A percentile compares a stretch with the other conserved stretches of the same genome.
Evolutionary conservation across 2,797 vertebrate genomes (phyloP).

Genomic region (Corythornis leucogaster): DNA sequence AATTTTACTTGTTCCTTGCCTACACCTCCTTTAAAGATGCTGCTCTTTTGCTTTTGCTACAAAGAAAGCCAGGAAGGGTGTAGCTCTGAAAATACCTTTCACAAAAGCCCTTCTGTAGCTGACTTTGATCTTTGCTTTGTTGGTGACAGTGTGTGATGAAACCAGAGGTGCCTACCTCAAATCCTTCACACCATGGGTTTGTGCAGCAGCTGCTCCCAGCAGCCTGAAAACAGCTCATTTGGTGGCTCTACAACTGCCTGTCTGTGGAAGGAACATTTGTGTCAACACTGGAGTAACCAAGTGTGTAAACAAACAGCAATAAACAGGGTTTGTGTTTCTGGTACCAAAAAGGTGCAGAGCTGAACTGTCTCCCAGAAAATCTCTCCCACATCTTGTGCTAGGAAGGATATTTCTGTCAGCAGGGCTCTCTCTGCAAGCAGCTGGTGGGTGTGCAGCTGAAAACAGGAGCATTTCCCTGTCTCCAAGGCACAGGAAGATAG

Average conservation of each 20-base stretch:
- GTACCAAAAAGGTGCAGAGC: not conserved
- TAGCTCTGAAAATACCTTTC: not conserved
- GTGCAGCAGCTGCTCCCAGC: not conserved
- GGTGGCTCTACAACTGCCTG: slow-evolving; percentile 1
- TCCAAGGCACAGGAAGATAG: not conserved
- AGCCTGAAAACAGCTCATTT: not conserved
- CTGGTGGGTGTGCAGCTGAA: slow-evolving; percentile 32
- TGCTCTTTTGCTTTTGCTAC: not conserved
- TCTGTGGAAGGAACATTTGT: not conserved
- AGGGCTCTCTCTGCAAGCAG: not conserved
- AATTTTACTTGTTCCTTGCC: not conserved
- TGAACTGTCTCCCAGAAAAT: not conserved
- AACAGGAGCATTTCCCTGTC: not conserved
- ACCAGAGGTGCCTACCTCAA: not conserved
- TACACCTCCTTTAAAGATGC: not conserved
- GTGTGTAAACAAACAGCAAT: not conserved
- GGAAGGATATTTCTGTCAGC: slow-evolving; percentile 31
- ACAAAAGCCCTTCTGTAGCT: not conserved
- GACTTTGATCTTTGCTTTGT: slow-evolving; percentile 8
- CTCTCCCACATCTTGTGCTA: not conserved
- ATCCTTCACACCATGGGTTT: not conserved
- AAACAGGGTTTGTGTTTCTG: not conserved
- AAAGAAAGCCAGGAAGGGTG: not conserved
- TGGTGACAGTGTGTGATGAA: not conserved
- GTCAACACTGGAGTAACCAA: slow-evolving; percentile 14